Base-by-base conservation (phyloP, 2,888 invertebrate species). In the Cephus sareptanus region DNA sequence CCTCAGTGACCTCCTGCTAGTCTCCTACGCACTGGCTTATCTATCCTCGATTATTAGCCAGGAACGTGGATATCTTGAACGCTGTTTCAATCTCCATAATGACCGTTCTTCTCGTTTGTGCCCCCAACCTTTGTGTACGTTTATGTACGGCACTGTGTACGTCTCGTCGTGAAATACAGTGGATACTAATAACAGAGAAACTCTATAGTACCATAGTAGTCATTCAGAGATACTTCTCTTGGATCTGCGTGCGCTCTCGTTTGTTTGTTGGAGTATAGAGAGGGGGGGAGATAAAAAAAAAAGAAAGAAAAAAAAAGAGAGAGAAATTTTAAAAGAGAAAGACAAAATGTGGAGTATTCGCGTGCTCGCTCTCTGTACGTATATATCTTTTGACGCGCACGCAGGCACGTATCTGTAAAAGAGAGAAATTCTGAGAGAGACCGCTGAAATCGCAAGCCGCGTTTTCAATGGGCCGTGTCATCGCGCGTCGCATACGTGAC, bases 71-170 rank as follows among this genome's bases (percentile, higher is more conserved):
- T 56, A 56, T 34, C 83, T 73, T 81, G 84, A 83, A 85, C 84
- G 81, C 82, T 83, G 82, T 89, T 90, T 87, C 89, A 89, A 90
- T 90, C 88, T 90, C 84, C 88, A 88, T 90, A 89, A 90, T 90
- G 90, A 89, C 88, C 88, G 87, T 79, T 83, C 84, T 82, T 79
- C 69, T 74, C 69, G 75, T 31, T 74, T 75, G 34, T 40, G 34
- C 40, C 23, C 40, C 40, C 89, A 89, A 89, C 89, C 88, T 87
- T 79, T 83, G 83, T 83, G 79, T 34, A 74, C 70, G 75, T 30
- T 71, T 75, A 37, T 40, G 37, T 37, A 37, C 30, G 4, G 70
- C 34, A 40, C 76, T 75, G 35, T 11, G 74, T 76, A 56, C 74
- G 81, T 68, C 80, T 70, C 69, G 56, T 75, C 69, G 68, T 73